A percentile compares a stretch with the other conserved stretches of the same genome.
Evolutionary conservation across 2,113 vertebrate genomes (phyloP).

Genomic region (Ovis aries): DNA sequence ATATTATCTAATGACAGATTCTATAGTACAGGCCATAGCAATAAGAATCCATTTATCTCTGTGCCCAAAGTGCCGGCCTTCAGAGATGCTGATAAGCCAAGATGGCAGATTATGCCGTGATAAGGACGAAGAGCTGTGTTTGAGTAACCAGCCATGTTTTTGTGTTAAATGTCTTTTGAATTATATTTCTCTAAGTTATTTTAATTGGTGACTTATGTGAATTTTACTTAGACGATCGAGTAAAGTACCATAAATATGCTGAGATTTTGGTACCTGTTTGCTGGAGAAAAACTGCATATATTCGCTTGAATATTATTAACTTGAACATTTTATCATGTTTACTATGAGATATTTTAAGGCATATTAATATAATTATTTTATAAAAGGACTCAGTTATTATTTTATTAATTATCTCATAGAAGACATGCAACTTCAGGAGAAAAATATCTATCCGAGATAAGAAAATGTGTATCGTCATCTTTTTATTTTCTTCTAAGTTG

Average conservation of each 20-base stretch:
- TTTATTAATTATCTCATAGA: background rate
- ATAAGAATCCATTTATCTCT: constrained; percentile 5
- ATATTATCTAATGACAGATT: background rate
- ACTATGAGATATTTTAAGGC: background rate
- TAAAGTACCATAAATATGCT: background rate
- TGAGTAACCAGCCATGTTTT: background rate
- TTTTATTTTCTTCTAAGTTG: background rate
- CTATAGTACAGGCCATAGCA: background rate
- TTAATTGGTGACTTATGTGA: background rate
- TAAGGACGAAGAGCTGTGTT: background rate
- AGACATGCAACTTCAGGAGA: background rate
- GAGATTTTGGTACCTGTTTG: background rate
- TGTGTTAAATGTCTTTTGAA: background rate
- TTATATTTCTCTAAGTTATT: background rate
- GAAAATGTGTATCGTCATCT: background rate
- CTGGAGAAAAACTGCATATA: background rate
- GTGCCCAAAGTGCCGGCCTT: background rate
- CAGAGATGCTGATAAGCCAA: background rate
- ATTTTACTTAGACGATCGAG: background rate
- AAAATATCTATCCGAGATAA: background rate
- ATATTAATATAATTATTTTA: background rate
- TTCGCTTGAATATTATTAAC: background rate
- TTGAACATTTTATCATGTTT: background rate
- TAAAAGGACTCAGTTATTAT: background rate
- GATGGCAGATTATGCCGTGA: background rate